Base-by-base conservation (phyloP, 37 sponge, comb jelly and placozoan species). In the Aphrocallistes beatrix region DNA sequence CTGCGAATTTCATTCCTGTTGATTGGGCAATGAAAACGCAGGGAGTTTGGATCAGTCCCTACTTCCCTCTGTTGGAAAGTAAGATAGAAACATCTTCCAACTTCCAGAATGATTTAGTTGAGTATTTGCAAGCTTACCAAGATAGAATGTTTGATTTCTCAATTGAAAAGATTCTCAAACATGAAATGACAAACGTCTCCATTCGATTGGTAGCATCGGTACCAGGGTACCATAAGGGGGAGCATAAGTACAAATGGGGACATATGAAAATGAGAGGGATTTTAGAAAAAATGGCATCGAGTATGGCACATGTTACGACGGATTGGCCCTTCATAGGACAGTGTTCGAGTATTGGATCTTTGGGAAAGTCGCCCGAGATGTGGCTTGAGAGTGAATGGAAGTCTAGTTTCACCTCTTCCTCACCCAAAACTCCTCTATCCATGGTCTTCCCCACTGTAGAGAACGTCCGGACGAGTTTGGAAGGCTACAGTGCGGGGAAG, bases 21-120 rank as follows among this genome's bases (percentile, higher is more conserved):
- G 97, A 96, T 87, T 96, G 97, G 97, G 86, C 84, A 81, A 87
- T 86, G 60, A 96, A 94, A 60, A 91, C 94, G 37, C 96, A 95
- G 82, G 93, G 87, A 25, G 89, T 92, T 16, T 96, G 97, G 97
- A 37, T 94, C 19, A 96, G 97, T 85, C 94, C 94, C 23, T 36
- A 92, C 36, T 96, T 94, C 85, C 90, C 90, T 0, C 81, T 50
- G 86, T 37, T 37, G 37, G 51, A 37, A 32, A 37, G 37, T 50
- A 37, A 36, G 37, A 28, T 34, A 16, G 37, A 84, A 51, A 30
- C 34, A 0, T 0, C 16, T 19, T 39, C 88, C 21, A 23, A 83
- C 1, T 86, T 86, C 81, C 81, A 81, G 36, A 6, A 16, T 16
- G 86, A 86, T 38, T 25, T 88, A 42, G 60, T 90, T 89, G 92